A percentile compares a stretch with the other conserved stretches of the same genome.
Conservation (phyloP, 2,888 invertebrate species). For the Operophtera brumata region DNA sequence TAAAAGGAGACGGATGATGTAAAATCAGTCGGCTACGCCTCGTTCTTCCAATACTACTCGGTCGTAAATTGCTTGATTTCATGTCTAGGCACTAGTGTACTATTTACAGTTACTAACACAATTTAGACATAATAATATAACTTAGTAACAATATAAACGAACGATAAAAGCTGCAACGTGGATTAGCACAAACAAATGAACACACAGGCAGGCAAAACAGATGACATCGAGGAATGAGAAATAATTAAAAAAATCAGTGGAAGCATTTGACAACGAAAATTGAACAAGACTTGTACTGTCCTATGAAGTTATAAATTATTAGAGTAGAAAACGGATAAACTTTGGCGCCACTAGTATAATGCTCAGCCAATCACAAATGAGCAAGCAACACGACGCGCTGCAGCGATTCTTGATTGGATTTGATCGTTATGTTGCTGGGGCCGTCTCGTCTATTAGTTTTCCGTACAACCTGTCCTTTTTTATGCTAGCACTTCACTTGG, state of each 20-base stretch:
- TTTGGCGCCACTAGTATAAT: neutral
- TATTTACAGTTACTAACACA: no score
- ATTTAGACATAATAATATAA: no score
- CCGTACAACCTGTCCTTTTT: neutral
- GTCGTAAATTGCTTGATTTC: no score
- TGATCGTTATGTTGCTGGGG: neutral
- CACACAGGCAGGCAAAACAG: no score
- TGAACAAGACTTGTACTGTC: conserved; percentile 47
- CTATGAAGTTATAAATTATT: neutral
- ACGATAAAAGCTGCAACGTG: conserved; percentile 51
- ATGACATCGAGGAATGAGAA: conserved; percentile 35
- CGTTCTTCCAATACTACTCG: no score
- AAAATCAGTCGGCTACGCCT: no score
- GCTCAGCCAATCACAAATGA: neutral
- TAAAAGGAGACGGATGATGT: no score
- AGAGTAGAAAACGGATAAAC: no score
- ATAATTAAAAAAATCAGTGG: conserved; percentile 47
- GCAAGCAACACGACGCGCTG: neutral
- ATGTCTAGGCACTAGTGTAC: no score
- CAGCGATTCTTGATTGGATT: neutral
- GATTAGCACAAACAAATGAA: conserved; percentile 35
- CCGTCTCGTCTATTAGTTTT: neutral
- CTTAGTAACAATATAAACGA: conserved; percentile 15
- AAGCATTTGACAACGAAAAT: conserved; percentile 60
- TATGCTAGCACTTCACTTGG: no score